phyloP scores from a whole-genome alignment of 2,113 vertebrate genomes.

The Callipepla squamata region DNA sequence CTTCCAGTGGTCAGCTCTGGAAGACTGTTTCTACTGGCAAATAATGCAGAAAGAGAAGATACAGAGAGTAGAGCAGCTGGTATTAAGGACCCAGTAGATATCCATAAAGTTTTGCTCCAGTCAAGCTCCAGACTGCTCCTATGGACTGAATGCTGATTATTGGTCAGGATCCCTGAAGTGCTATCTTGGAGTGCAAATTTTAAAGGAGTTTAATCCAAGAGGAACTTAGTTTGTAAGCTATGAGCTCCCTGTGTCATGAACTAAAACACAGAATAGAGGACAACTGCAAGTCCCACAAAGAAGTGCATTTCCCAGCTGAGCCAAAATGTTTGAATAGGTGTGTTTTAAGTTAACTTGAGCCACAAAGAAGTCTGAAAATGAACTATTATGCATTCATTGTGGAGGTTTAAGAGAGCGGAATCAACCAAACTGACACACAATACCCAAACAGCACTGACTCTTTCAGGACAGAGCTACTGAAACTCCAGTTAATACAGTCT shows the following conservation, averaged over 20 bases:
- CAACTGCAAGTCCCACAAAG: rapidly evolving
- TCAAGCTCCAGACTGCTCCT: neutral
- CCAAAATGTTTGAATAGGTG: neutral
- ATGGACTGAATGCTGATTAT: neutral
- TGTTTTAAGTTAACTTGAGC: neutral
- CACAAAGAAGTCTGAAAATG: neutral
- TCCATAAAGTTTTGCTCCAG: neutral
- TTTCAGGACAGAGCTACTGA: neutral
- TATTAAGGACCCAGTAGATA: neutral
- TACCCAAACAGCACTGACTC: neutral
- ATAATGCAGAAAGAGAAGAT: neutral
- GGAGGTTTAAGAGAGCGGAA: rapidly evolving
- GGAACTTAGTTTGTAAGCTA: neutral
- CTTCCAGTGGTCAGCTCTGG: neutral
- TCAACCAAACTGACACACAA: neutral
- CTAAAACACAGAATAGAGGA: neutral
- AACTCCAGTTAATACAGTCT: neutral
- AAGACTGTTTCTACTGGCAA: neutral
- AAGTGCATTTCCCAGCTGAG: neutral
- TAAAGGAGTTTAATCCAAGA: neutral
- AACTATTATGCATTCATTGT: neutral
- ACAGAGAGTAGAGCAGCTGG: neutral
- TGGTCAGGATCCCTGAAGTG: neutral
- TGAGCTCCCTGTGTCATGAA: neutral
- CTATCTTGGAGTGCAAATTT: neutral